Conservation (phyloP, 2,888 invertebrate species). For the Macaria notata region DNA sequence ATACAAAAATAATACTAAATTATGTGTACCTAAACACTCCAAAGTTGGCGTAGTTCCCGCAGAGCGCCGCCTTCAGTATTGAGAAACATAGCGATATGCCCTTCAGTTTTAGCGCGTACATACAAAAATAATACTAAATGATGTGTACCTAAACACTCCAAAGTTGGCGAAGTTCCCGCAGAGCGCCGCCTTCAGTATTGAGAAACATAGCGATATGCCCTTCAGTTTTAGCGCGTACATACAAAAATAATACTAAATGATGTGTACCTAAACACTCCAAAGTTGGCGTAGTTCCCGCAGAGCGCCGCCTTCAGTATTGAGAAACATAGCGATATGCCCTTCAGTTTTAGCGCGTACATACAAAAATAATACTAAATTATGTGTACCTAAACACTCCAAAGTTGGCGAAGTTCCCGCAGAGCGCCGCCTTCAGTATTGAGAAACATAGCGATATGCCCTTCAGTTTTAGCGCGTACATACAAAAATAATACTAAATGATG, state of each 20-base stretch:
- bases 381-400: too few species aligned
- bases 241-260: too few species aligned
- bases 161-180: slow-evolving; percentile 99
- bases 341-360: slow-evolving; percentile 95
- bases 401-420: slow-evolving; percentile 98
- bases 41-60: slow-evolving; percentile 98
- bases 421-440: slow-evolving; percentile 96
- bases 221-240: too few species aligned
- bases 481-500: too few species aligned
- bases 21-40: too few species aligned
- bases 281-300: slow-evolving; percentile 98
- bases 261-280: too few species aligned
- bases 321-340: slow-evolving; percentile 98
- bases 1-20: too few species aligned
- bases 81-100: slow-evolving; percentile 98
- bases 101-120: slow-evolving; percentile 95
- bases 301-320: slow-evolving; percentile 97
- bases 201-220: slow-evolving; percentile 97
- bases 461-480: too few species aligned
- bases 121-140: too few species aligned
- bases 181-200: slow-evolving; percentile 96
- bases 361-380: too few species aligned
- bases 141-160: too few species aligned
- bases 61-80: slow-evolving; percentile 97
- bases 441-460: slow-evolving; percentile 99